A percentile compares a stretch with the other conserved stretches of the same genome.
phyloP scores from a whole-genome alignment of 2,797 vertebrate genomes.

The Crocidura indochinensis region DNA sequence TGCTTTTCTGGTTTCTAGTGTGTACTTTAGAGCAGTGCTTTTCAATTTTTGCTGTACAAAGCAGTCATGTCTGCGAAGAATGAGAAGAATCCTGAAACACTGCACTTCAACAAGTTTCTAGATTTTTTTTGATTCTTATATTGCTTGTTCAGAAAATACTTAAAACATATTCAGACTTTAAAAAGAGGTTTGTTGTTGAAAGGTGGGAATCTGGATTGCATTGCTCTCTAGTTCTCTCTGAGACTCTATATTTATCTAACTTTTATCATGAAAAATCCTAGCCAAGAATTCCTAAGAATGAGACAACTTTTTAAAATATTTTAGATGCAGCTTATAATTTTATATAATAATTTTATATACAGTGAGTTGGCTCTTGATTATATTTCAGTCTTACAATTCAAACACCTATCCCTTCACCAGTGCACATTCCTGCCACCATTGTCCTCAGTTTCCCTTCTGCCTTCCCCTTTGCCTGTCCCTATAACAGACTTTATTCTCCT shows the following conservation, averaged over 20 bases:
- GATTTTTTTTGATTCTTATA: neutral
- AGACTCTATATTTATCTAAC: conserved; percentile 12
- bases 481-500: no score
- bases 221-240: neutral
- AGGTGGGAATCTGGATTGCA: neutral
- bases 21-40: neutral
- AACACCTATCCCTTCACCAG: no score
- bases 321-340: no score
- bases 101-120: neutral
- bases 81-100: neutral
- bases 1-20: neutral
- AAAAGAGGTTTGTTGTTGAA: neutral
- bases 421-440: no score
- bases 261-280: conserved; percentile 45
- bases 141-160: neutral
- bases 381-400: no score
- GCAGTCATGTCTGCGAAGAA: neutral
- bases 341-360: no score
- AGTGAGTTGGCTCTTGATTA: no score
- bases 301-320: conserved; percentile 36
- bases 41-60: neutral
- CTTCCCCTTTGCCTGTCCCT: no score
- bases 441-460: no score
- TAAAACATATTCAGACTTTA: neutral
- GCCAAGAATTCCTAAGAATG: conserved; percentile 22